These are phyloP conservation scores for Zaprionus tsacasi DNA, from an alignment of 1,140 invertebrate species.

Conservation along the genomic window DNA sequence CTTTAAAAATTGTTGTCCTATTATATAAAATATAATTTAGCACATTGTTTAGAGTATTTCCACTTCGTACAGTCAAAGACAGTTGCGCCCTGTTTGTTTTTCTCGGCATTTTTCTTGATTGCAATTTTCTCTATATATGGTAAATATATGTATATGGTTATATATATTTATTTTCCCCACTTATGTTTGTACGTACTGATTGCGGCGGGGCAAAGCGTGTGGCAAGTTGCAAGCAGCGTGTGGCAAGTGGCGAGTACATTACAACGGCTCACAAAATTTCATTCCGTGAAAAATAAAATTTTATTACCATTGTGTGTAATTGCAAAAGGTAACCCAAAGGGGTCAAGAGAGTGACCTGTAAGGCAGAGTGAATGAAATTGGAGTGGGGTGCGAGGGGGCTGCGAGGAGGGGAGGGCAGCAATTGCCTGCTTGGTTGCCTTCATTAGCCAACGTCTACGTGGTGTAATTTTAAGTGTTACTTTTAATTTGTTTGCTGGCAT, in stretches of 20 bases:
- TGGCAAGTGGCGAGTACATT: constrained; percentile 40
- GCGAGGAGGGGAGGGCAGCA: background rate
- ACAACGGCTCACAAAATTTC: constrained; percentile 78
- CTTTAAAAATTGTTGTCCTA: too few relatives aligned
- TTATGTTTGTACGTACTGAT: constrained; percentile 34
- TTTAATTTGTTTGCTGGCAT: constrained; percentile 71
- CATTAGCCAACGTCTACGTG: constrained; percentile 75
- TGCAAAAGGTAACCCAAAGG: constrained; percentile 21
- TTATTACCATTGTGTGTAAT: constrained; percentile 72
- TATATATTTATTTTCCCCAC: constrained; percentile 3
- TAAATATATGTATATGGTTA: background rate
- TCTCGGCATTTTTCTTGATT: background rate
- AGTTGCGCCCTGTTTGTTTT: background rate
- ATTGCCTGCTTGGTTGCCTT: constrained; percentile 52
- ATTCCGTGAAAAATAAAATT: constrained; percentile 81
- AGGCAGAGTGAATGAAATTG: background rate
- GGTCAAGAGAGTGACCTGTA: background rate
- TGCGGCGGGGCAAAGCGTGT: constrained; percentile 33
- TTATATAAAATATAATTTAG: too few relatives aligned
- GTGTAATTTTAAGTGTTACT: constrained; percentile 81
- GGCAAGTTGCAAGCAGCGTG: constrained; percentile 28
- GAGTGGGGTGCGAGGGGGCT: background rate
- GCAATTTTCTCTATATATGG: background rate
- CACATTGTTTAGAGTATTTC: background rate
- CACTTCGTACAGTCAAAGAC: background rate